Evolutionary conservation across 2,888 invertebrate species (phyloP).

Genomic region (Amiota communis): DNA sequence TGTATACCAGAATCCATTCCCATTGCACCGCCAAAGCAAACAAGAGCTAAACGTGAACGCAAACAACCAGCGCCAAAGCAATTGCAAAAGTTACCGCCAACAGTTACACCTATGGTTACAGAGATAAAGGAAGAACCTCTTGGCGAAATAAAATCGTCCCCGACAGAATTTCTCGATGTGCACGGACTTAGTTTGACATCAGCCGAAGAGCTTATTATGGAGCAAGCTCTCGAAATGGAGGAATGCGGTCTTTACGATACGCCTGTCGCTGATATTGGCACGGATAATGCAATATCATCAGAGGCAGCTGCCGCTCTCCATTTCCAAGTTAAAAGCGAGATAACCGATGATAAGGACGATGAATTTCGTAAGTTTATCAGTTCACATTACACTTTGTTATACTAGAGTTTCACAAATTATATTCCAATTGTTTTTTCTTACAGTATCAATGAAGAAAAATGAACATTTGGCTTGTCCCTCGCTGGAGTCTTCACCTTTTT

Average conservation of each 20-base stretch:
- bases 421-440: slow-evolving; percentile 37
- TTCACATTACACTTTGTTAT: not conserved
- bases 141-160: slow-evolving; percentile 32
- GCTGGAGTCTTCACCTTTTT: slow-evolving; percentile 70
- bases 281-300: slow-evolving; percentile 65
- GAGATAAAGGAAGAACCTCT: slow-evolving; percentile 57
- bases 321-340: slow-evolving; percentile 68
- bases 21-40: slow-evolving; percentile 44
- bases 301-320: slow-evolving; percentile 64
- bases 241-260: slow-evolving; percentile 68
- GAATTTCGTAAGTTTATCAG: slow-evolving; percentile 65
- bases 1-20: not conserved
- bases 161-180: slow-evolving; percentile 63
- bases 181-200: slow-evolving; percentile 70
- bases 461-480: slow-evolving; percentile 66
- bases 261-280: slow-evolving; percentile 49
- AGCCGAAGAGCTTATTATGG: slow-evolving; percentile 72
- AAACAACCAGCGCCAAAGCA: slow-evolving; percentile 67
- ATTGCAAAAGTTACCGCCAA: slow-evolving; percentile 58
- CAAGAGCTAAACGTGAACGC: slow-evolving; percentile 64
- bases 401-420: not conserved
- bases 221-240: slow-evolving; percentile 73
- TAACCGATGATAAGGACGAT: slow-evolving; percentile 63
- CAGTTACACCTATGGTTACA: slow-evolving; percentile 35
- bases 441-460: slow-evolving; percentile 58